Base-by-base conservation (phyloP, 2,113 vertebrate genomes). In the Brienomyrus brachyistius region DNA sequence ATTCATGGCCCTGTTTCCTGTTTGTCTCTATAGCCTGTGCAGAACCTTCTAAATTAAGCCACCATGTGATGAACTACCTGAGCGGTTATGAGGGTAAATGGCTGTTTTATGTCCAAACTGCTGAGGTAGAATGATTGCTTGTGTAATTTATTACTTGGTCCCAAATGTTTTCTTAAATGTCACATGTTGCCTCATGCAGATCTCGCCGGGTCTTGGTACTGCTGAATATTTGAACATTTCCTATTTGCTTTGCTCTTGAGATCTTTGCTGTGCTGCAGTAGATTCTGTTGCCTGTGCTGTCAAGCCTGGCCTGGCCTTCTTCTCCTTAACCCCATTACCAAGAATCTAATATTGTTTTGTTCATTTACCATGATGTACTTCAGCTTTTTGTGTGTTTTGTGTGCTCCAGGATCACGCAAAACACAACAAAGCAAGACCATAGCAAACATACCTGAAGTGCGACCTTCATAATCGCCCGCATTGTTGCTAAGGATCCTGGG, bases 11-110 rank as follows among this genome's bases (percentile, higher is more conserved):
- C 31, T 17, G 80, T n/a, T 83, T 52, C 23, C 48, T 43, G 10
- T 66, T 13, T 31, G 83, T 85, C 47, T 85, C 83, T 27, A 23
- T 11, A 51, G 47, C 47, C 43, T 8, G 21, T 51, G 43, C 17
- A 45, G 35, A 45, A 35, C 35, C 52, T 84, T 84, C 56, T 83
- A 84, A 84, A 84, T 84, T 84, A 89, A 56, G 21, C 50, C 83
- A 21, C 77, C 77, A 84, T 51, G 21, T 48, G 40, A 54, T n/a
- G 70, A 89, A 85, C 40, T 17, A 47, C 19, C 19, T 62, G 23
- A 52, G 52, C 7, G 13, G 40, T 31, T 85, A 48, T 45, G 13
- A 62, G 40, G 52, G 51, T 45, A 7, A 85, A 47, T 85, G 80
- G 23, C 56, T 48, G 82, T 56, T 50, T 43, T 62, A 54, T 89